Conservation (phyloP, 1,140 invertebrate species). For the Heliconius himera region DNA sequence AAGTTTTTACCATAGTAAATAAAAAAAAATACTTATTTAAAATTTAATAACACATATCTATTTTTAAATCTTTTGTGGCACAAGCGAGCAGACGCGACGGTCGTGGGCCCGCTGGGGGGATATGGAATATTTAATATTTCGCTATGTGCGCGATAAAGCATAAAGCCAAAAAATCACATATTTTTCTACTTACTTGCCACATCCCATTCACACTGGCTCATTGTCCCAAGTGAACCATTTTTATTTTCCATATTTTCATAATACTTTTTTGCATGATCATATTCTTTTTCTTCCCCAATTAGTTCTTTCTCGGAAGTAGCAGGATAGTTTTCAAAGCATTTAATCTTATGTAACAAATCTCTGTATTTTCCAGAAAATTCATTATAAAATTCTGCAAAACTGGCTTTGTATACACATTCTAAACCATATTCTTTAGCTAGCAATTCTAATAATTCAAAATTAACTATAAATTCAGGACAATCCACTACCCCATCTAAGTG, state of each 20-base stretch:
- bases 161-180: not conserved
- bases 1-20: not conserved
- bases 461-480: conserved; percentile 98
- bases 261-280: conserved; percentile 87
- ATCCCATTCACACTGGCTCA: conserved; percentile 97
- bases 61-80: too few relatives aligned
- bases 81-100: too few relatives aligned
- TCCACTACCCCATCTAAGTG: conserved; percentile 97
- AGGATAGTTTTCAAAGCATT: conserved; percentile 88
- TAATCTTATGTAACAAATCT: conserved; percentile 88
- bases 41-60: too few relatives aligned
- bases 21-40: not conserved
- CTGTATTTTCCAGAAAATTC: conserved; percentile 84
- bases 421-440: conserved; percentile 92
- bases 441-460: conserved; percentile 93
- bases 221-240: conserved; percentile 85
- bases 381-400: conserved; percentile 92
- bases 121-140: too few relatives aligned
- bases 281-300: conserved; percentile 85
- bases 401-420: conserved; percentile 87
- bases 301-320: conserved; percentile 80
- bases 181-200: conserved; percentile 87
- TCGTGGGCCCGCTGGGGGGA: too few relatives aligned
- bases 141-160: too few relatives aligned
- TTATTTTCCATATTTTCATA: conserved; percentile 76